Percentiles rank a stretch among this genome's conserved stretches.
These are phyloP conservation scores for Pandion haliaetus DNA, from an alignment of 2,113 vertebrate genomes.

Conservation along the genomic window DNA sequence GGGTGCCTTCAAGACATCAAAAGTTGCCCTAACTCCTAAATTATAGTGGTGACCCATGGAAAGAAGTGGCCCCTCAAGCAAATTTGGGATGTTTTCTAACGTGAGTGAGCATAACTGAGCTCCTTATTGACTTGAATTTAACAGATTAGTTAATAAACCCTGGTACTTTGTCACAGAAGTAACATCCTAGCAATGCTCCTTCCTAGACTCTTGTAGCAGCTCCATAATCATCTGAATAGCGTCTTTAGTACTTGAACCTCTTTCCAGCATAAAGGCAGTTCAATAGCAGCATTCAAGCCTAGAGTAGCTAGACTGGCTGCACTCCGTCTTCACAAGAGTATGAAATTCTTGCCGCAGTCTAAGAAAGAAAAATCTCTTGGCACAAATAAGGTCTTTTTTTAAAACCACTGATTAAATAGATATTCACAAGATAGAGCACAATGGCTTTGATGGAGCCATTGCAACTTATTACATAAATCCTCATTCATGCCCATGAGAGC, in stretches of 20 bases:
- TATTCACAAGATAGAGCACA: slow-evolving; percentile 5
- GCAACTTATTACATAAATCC: not conserved
- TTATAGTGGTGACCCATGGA: accelerated
- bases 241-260: not conserved
- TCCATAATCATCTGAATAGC: not conserved
- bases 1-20: not conserved
- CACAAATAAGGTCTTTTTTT: slow-evolving; percentile 12
- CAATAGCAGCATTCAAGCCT: not conserved
- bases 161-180: not conserved
- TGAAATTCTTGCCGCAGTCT: not conserved
- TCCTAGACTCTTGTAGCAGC: not conserved
- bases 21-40: not conserved
- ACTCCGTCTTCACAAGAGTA: not conserved
- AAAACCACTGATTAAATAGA: slow-evolving; percentile 44
- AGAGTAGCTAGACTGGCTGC: not conserved
- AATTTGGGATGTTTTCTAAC: accelerated
- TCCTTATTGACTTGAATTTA: not conserved
- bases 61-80: not conserved
- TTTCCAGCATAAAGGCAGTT: not conserved
- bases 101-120: accelerated
- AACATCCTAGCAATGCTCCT: not conserved
- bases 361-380: slow-evolving; percentile 16
- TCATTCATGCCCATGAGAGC: slow-evolving; percentile 20
- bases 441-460: slow-evolving; percentile 11
- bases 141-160: not conserved